Base-by-base conservation (phyloP, 2,797 vertebrate genomes). In the Gymnothorax reevesii region DNA sequence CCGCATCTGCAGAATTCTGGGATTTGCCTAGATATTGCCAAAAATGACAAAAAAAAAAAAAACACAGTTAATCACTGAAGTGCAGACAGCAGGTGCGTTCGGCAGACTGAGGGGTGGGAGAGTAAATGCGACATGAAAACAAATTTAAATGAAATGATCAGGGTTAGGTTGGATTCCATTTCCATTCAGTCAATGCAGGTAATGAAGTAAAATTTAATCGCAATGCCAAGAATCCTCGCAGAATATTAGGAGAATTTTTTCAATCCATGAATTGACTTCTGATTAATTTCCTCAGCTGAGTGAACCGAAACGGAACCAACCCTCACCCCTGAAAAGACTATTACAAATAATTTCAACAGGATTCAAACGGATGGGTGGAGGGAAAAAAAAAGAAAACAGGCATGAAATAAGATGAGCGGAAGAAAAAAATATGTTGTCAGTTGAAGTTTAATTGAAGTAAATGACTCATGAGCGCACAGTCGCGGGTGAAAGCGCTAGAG, bases 1-100 rank as follows among this genome's bases (percentile, higher is more conserved):
- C 95, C 0, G 95, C 96, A 92, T 99, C 98, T 96, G 95, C 90
- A 17, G 94, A 92, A 75, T 95, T 91, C 69, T 89, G 89, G 8
- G 89, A 92, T 80, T 93, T 91, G 52, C 94, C 96, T 97, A 88
- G 22, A 90, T 91, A 87, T 86, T 20, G 83, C n/a, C 55, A 1
- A 25, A 8, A 57, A 27, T 10, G 54, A 84, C 54, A 60, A 86
- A 54, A 49, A 20, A 66, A 6, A 13, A 6, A 22, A 66, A 66
- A 84, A 84, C 10, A 75, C 57, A 59, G 17, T 59, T 59, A 27
- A 49, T 52, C 57, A 20, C 87, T 25, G 42, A 62, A 89, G 15
- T 86, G 55, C 79, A 25, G 42, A 12, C 62, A 71, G 79, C 80
- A 59, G 89, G 12, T 87, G 57, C 83, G 22, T 33, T 8, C 87